Evolutionary conservation across 2,113 vertebrate species (phyloP).

Genomic region (Gracilinanus agilis): DNA sequence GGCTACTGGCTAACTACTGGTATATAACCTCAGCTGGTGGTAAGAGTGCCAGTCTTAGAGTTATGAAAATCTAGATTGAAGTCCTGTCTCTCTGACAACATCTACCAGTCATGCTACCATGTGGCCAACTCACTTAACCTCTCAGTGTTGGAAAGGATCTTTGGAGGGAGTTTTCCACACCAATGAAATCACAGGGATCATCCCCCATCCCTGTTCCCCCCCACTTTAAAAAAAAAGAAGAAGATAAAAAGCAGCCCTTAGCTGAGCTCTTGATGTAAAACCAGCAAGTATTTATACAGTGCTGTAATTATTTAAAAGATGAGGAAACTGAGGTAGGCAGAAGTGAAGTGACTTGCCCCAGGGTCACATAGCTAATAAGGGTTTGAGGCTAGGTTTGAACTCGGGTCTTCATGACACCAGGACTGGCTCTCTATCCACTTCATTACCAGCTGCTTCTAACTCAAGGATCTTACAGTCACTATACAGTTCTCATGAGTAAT

Average conservation of each 20-base stretch:
- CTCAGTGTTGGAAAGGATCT: too few relatives aligned
- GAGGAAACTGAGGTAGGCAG: not conserved
- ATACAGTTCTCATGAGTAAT: not conserved
- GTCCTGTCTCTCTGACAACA: too few relatives aligned
- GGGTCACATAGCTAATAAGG: not conserved
- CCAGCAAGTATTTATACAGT: not conserved
- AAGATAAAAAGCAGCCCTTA: not conserved
- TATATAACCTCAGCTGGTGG: not conserved
- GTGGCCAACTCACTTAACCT: too few relatives aligned
- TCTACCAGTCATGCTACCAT: too few relatives aligned
- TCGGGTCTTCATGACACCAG: not conserved
- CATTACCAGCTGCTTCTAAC: not conserved
- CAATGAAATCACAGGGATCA: too few relatives aligned
- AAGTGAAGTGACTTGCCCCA: not conserved
- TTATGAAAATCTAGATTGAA: too few relatives aligned
- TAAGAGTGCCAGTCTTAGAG: too few relatives aligned
- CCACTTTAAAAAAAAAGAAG: not conserved
- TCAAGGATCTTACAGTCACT: not conserved
- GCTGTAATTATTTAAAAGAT: not conserved
- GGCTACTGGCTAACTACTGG: not conserved
- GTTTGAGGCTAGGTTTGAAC: not conserved
- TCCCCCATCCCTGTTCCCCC: too few relatives aligned
- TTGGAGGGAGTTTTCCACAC: too few relatives aligned
- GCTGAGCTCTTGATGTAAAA: not conserved
- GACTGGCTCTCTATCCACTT: not conserved